Evolutionary conservation across 1,140 invertebrate genomes (phyloP).

Genomic region (Sarcophaga peregrina): DNA sequence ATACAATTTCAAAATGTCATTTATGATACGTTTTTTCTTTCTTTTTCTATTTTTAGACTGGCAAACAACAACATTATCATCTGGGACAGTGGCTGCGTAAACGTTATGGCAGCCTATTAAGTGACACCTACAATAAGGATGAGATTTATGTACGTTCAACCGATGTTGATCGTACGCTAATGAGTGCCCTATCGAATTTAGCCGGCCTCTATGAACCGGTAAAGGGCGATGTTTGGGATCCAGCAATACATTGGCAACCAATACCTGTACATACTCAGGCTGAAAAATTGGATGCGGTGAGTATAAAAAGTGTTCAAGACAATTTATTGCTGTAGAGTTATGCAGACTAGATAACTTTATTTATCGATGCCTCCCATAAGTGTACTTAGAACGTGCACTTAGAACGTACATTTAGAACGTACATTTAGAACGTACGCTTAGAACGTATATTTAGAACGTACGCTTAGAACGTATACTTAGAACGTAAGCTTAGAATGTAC

Average conservation of each 20-base stretch:
- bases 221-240: conserved; percentile 75
- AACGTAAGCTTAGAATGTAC: too few relatives aligned
- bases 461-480: too few relatives aligned
- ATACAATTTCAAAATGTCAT: background rate
- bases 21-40: conserved; percentile 14
- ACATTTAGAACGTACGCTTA: too few relatives aligned
- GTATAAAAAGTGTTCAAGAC: background rate
- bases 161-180: conserved; percentile 87
- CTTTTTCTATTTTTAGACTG: conserved; percentile 69
- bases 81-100: conserved; percentile 83
- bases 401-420: too few relatives aligned
- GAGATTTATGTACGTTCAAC: conserved; percentile 82
- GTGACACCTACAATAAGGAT: conserved; percentile 68
- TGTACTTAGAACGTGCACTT: too few relatives aligned
- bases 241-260: conserved; percentile 83
- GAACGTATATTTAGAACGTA: too few relatives aligned
- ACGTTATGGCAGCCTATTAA: conserved; percentile 74
- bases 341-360: background rate
- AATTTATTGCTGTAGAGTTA: background rate
- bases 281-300: conserved; percentile 73
- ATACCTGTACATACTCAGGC: conserved; percentile 87
- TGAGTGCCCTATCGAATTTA: conserved; percentile 87
- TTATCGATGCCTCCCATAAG: too few relatives aligned
- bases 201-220: conserved; percentile 82
- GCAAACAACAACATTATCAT: conserved; percentile 81